phyloP scores from a whole-genome alignment of 2,113 vertebrate genomes.

The Myodes glareolus region DNA sequence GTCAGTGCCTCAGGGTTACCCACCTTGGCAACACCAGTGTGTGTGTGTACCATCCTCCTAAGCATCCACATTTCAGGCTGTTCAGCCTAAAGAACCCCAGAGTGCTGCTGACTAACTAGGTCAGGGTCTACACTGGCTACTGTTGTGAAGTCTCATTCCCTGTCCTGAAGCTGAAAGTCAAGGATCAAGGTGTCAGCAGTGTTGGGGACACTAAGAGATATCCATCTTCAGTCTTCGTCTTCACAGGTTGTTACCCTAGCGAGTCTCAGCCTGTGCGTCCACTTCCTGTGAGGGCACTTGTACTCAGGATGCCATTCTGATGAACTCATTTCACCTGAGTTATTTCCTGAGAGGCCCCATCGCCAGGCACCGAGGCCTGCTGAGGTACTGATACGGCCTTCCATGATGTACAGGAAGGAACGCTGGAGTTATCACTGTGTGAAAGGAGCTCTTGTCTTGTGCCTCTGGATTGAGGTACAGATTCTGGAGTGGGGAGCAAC shows the following conservation, averaged over 20 bases:
- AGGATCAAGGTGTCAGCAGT: rapidly evolving
- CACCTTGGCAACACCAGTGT: rapidly evolving
- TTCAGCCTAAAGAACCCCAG: background rate
- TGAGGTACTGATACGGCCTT: background rate
- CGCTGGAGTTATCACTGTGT: rapidly evolving
- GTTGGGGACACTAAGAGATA: background rate
- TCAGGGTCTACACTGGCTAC: rapidly evolving
- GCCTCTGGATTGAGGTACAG: background rate
- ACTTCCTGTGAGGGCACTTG: background rate
- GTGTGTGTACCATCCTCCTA: background rate
- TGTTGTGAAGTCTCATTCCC: rapidly evolving
- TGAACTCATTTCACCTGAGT: background rate
- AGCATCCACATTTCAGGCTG: background rate
- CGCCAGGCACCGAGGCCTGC: background rate
- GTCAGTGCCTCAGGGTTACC: background rate
- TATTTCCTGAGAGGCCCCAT: background rate
- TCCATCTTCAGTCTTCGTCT: too few species aligned
- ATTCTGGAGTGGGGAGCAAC: background rate
- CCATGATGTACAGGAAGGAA: rapidly evolving
- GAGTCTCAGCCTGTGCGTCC: rapidly evolving
- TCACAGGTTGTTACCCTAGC: rapidly evolving
- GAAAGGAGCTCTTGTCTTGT: background rate
- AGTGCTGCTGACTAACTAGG: rapidly evolving
- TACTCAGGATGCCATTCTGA: rapidly evolving
- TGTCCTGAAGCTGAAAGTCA: background rate